Evolutionary conservation across 1,140 invertebrate genomes (phyloP).

Genomic region (Trigoniulus corallinus): DNA sequence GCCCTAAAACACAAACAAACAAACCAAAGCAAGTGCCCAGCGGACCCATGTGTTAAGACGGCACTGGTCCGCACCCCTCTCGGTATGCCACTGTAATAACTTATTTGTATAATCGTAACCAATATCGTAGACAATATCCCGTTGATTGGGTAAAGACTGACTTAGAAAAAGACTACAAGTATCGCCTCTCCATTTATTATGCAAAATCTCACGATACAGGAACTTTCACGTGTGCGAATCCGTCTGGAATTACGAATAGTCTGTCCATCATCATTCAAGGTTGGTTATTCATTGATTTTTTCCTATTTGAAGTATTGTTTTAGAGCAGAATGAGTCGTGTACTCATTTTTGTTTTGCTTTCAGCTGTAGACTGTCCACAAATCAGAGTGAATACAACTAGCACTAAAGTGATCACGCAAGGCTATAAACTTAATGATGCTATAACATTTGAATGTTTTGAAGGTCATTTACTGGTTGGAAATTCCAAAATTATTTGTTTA

Average conservation of each 20-base stretch:
- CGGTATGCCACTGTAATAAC: too few relatives aligned
- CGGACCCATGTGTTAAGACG: too few relatives aligned
- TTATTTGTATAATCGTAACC: too few relatives aligned
- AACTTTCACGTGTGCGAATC: conserved; percentile 63
- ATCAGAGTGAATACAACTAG: conserved; percentile 16
- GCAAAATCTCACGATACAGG: conserved; percentile 63
- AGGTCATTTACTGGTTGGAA: conserved; percentile 49
- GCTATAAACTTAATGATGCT: conserved; percentile 36
- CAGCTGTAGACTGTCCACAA: conserved; percentile 42
- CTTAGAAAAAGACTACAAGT: conserved; percentile 59
- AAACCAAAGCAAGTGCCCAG: too few relatives aligned
- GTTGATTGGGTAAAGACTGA: conserved; percentile 60
- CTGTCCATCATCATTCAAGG: conserved; percentile 58
- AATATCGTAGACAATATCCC: conserved; percentile 43
- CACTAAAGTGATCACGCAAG: neutral
- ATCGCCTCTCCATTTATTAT: conserved; percentile 63
- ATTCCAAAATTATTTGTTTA: conserved; percentile 49
- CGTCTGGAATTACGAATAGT: conserved; percentile 58
- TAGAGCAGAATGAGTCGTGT: conserved; percentile 2
- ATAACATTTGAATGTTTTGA: conserved; percentile 47
- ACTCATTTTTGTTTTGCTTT: conserved; percentile 16
- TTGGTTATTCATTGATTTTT: conserved; percentile 27
- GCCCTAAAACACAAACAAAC: too few relatives aligned
- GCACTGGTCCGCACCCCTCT: too few relatives aligned
- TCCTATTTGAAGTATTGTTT: conserved; percentile 1